phyloP scores from a whole-genome alignment of 2,113 vertebrate genomes.

The Nycticryphes semicollaris region DNA sequence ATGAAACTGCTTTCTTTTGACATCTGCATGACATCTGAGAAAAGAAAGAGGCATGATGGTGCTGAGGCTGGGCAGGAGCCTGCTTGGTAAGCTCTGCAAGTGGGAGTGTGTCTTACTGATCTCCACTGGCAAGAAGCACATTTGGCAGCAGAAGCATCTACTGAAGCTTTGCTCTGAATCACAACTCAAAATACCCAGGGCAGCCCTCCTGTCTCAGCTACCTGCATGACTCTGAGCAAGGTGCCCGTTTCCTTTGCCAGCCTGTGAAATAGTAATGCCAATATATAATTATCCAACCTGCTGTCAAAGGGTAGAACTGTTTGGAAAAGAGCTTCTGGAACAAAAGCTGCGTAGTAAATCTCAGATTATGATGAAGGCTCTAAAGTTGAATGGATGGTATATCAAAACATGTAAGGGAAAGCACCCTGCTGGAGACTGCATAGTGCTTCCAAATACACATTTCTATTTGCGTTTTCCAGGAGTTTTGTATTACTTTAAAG shows the following conservation, averaged over 20 bases:
- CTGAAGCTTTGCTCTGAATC: not conserved
- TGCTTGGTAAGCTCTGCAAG: accelerated
- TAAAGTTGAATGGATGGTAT: not conserved
- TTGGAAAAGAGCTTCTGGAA: not conserved
- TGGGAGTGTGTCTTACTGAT: accelerated
- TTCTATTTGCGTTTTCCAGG: not conserved
- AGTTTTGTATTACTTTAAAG: not conserved
- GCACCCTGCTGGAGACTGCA: not conserved
- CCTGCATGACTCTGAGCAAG: not conserved
- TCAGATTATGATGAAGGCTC: not conserved
- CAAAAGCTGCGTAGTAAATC: not conserved
- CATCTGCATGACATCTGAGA: not conserved
- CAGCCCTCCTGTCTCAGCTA: not conserved
- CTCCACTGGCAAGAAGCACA: not conserved
- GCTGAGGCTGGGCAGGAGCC: not conserved
- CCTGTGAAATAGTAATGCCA: not conserved
- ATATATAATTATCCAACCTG: not conserved
- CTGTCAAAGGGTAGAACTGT: not conserved
- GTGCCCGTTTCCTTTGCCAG: not conserved
- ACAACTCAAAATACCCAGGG: not conserved
- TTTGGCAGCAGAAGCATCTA: not conserved
- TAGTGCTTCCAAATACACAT: not conserved
- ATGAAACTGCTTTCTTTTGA: not conserved
- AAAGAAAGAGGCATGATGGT: not conserved
- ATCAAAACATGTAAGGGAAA: not conserved